phyloP scores from a whole-genome alignment of 1,140 invertebrate species.

The Ceratitis capitata region DNA sequence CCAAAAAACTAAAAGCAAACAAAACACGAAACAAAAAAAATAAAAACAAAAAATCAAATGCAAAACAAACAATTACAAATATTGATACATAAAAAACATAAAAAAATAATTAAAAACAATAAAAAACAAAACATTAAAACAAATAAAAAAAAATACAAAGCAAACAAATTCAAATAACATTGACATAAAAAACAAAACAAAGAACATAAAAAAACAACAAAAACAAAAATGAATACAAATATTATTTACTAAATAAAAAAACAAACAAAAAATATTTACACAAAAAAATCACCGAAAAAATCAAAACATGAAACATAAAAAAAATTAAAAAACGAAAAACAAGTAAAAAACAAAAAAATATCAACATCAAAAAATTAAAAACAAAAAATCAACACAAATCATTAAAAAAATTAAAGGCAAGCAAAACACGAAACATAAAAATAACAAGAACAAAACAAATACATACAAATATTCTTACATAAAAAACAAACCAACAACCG shows the following conservation, averaged over 20 bases:
- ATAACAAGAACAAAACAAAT: background rate
- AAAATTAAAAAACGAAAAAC: background rate
- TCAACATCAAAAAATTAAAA: background rate
- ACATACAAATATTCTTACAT: background rate
- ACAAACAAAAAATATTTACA: too few species aligned
- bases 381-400: too few species aligned
- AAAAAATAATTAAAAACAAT: background rate
- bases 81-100: background rate
- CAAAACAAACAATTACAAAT: background rate
- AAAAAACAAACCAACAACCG: too few species aligned
- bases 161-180: too few species aligned
- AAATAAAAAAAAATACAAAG: too few species aligned
- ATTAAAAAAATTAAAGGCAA: background rate
- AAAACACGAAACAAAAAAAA: too few species aligned
- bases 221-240: background rate
- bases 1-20: background rate
- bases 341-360: background rate
- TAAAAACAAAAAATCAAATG: too few species aligned
- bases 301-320: too few species aligned
- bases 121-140: background rate
- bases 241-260: conserved; percentile 13
- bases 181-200: too few species aligned
- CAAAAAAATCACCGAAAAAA: too few species aligned
- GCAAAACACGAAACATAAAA: background rate
- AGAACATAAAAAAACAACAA: background rate